Conservation (phyloP, 2,797 vertebrate species). For the Adelosebastes latens region DNA sequence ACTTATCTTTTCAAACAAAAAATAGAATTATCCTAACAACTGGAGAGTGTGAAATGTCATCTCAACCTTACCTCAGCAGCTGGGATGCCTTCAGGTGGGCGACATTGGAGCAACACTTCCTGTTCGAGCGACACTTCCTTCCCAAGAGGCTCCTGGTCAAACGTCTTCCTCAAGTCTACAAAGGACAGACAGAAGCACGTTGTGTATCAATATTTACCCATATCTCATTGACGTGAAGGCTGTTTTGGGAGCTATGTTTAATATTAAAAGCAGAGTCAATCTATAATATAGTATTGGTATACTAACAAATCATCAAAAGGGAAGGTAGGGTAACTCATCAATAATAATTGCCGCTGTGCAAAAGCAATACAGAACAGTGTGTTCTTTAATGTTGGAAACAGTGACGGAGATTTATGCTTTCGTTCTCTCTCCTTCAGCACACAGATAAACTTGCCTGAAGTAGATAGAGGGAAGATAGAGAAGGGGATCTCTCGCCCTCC, state of each 20-base stretch:
- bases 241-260: background rate
- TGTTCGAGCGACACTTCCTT: slow-evolving; percentile 97
- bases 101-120: slow-evolving; percentile 97
- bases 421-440: slow-evolving; percentile 14
- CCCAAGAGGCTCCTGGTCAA: slow-evolving; percentile 97
- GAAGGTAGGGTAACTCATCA: slow-evolving; percentile 6
- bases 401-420: slow-evolving; percentile 5
- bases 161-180: slow-evolving; percentile 95
- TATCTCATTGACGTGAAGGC: background rate
- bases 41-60: background rate
- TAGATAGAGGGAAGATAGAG: slow-evolving; percentile 45
- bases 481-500: slow-evolving; percentile 51
- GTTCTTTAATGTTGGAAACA: slow-evolving; percentile 4
- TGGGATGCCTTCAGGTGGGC: slow-evolving; percentile 97
- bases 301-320: background rate
- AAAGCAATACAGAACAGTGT: background rate
- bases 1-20: background rate
- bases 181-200: slow-evolving; percentile 24
- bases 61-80: slow-evolving; percentile 90
- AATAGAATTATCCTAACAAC: background rate
- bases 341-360: background rate
- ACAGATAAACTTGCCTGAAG: slow-evolving; percentile 24
- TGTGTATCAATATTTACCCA: slow-evolving; percentile 1
- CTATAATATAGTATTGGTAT: background rate
- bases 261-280: slow-evolving; percentile 8